Conservation (phyloP, 2,888 invertebrate species). For the Drosophila diplacantha region DNA sequence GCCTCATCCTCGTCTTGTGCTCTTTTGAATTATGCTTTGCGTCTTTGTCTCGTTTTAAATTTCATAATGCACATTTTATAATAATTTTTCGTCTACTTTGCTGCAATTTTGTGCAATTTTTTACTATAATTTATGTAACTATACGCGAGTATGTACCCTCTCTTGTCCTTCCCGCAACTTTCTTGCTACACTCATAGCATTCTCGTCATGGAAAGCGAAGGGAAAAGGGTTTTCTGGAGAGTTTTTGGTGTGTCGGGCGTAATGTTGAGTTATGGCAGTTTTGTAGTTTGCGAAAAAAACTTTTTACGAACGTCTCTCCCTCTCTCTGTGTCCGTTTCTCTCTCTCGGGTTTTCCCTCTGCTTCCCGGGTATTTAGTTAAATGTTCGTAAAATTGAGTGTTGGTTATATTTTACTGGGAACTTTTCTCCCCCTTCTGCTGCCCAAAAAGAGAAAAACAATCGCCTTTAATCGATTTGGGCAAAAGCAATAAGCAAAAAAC, state of each 20-base stretch:
- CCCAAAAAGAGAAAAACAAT: conserved; percentile 30
- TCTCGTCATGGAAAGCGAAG: conserved; percentile 49
- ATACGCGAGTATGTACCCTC: conserved; percentile 23
- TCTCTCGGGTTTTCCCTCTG: neutral
- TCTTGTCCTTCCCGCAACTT: conserved; percentile 29
- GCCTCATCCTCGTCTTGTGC: conserved; percentile 6
- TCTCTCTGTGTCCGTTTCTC: neutral
- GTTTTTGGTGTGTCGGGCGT: conserved; percentile 47
- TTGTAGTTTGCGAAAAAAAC: conserved; percentile 65
- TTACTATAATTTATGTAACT: conserved; percentile 62
- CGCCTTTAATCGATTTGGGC: conserved; percentile 62
- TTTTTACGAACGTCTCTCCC: conserved; percentile 52
- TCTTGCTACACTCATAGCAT: conserved; percentile 51
- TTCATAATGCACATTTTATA: conserved; percentile 71
- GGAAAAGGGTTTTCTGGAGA: conserved; percentile 22
- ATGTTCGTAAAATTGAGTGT: conserved; percentile 67
- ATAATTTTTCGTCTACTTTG: conserved; percentile 70
- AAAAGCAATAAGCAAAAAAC: conserved; percentile 59
- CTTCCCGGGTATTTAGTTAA: conserved; percentile 64
- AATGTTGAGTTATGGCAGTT: conserved; percentile 71
- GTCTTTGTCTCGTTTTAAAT: conserved; percentile 69
- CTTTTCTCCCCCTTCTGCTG: conserved; percentile 3
- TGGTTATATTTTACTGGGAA: conserved; percentile 51
- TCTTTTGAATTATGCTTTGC: conserved; percentile 57
- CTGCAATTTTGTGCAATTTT: conserved; percentile 70